These are phyloP conservation scores for Troides oblongomaculatus DNA, from an alignment of 2,888 invertebrate genomes.

Conservation along the genomic window DNA sequence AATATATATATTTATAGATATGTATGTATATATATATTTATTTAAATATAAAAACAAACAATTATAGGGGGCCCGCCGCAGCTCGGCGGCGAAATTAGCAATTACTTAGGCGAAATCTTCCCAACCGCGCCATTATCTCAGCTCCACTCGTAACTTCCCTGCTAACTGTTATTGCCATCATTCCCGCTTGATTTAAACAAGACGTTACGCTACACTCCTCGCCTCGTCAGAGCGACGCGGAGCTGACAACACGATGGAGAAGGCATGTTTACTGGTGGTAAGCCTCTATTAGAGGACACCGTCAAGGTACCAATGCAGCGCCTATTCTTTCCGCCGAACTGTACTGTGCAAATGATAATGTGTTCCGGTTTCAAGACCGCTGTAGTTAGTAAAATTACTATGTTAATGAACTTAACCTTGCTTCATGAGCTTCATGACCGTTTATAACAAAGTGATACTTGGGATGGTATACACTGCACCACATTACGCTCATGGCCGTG, in stretches of 20 bases:
- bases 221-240: slow-evolving; percentile 39
- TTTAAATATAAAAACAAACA: slow-evolving; percentile 63
- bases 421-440: too few species aligned
- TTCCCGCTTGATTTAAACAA: slow-evolving; percentile 75
- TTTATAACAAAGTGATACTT: too few species aligned
- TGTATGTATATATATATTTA: slow-evolving; percentile 30
- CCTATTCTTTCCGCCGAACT: too few species aligned
- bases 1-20: too few species aligned
- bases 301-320: too few species aligned
- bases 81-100: slow-evolving; percentile 62
- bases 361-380: too few species aligned
- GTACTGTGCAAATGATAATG: too few species aligned
- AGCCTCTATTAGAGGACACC: too few species aligned
- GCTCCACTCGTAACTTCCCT: slow-evolving; percentile 58
- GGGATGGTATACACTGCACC: too few species aligned
- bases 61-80: slow-evolving; percentile 53
- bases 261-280: not conserved
- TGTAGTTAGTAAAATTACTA: too few species aligned
- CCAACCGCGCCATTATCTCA: slow-evolving; percentile 62
- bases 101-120: slow-evolving; percentile 70
- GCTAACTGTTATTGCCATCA: slow-evolving; percentile 74
- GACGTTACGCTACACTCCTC: slow-evolving; percentile 58
- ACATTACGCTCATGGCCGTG: too few species aligned
- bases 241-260: slow-evolving; percentile 19
- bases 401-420: too few species aligned